A percentile compares a stretch with the other conserved stretches of the same genome.
These are phyloP conservation scores for Aix galericulata DNA, from an alignment of 2,113 vertebrate genomes.

Conservation along the genomic window DNA sequence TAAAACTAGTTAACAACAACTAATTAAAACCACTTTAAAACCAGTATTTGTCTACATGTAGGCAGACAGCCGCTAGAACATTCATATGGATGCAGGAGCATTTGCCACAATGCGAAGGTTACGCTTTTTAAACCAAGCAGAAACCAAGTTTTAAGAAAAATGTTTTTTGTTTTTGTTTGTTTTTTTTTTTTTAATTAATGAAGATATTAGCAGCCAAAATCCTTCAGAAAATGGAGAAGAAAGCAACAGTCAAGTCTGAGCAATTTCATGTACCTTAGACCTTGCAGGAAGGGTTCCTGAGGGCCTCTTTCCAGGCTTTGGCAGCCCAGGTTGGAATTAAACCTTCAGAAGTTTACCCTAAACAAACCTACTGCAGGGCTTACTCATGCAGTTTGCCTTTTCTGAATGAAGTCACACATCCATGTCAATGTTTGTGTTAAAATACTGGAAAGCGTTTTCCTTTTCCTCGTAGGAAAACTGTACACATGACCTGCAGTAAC, in stretches of 20 bases:
- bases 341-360: neutral
- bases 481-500: neutral
- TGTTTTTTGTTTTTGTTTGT: neutral
- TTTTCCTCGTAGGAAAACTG: neutral
- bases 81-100: neutral
- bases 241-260: neutral
- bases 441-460: neutral
- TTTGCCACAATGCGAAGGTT: neutral
- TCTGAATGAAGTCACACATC: neutral
- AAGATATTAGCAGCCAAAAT: neutral
- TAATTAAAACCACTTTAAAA: neutral
- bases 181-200: neutral
- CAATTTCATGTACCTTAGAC: neutral
- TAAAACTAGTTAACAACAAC: neutral
- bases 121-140: neutral
- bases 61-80: neutral
- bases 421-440: neutral
- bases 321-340: neutral
- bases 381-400: neutral
- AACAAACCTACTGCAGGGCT: neutral
- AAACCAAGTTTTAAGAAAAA: neutral
- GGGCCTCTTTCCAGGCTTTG: neutral
- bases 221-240: neutral
- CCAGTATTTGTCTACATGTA: neutral
- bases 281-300: neutral